Base-by-base conservation (phyloP, 2,113 vertebrate species). In the Trochalopteron elliotii region DNA sequence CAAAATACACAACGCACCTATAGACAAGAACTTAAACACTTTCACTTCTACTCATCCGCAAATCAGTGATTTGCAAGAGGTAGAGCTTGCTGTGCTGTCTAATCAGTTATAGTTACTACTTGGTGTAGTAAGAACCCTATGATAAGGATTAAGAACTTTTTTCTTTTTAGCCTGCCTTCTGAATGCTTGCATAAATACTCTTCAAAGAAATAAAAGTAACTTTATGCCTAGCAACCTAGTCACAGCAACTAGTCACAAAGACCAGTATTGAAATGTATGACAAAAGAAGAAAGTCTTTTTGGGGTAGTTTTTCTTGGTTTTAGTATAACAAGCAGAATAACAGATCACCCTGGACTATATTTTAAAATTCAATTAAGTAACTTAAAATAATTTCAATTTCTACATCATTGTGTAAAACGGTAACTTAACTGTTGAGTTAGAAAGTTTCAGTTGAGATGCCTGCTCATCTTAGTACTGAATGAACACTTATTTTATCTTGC, bases 271-370 rank as follows among this genome's bases (percentile, higher is more conserved):
- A 82, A 53, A 27, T 0, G 0, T 33, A 35, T 31, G 8, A 80
- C 2, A 2, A 61, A 90, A 74, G 24, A 15, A 17, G 68, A 6
- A 85, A 75, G 24, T 31, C n/a, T 35, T 61, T 78, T 12, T 16
- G 15, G 12, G 10, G 9, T 13, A 5, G 0, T 9, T 17, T 45
- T 17, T 35, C 22, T 25, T 33, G 2, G 30, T 61, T 76, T 55
- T 28, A 49, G 19, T 15, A 82, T 37, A 60, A 74, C 49, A 57
- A 70, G 3, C 7, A 47, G 21, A 89, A 42, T 42, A 65, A 37
- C n/a, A 61, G 8, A 52, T 61, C 22, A 44, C 28, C 52, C 74
- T 63, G 30, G 39, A 56, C 37, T 72, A 7, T 11, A 87, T 75
- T 39, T 75, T 5, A 25, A 82, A 83, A 39, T 24, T 4, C 35